Percentiles rank a stretch among this genome's conserved stretches.
These are phyloP conservation scores for Heloderma charlesbogerti DNA, from an alignment of 2,113 vertebrate genomes.

Conservation along the genomic window DNA sequence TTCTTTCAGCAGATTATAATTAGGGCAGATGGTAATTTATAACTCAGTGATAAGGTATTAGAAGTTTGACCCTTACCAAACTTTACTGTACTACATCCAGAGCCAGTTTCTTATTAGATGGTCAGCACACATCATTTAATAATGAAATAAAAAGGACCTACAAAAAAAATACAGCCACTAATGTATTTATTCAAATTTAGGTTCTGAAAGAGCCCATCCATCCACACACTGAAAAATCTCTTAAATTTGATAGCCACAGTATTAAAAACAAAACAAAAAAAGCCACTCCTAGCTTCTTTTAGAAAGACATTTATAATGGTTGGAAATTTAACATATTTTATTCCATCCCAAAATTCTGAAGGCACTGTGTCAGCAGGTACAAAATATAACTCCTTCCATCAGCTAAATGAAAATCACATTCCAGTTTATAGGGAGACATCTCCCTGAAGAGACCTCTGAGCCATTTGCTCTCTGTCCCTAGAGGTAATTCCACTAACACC, in stretches of 20 bases:
- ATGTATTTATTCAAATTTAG: neutral
- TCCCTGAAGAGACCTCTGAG: neutral
- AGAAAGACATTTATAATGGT: neutral
- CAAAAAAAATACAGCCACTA: neutral
- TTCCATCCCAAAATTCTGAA: neutral
- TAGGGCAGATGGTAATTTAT: slow-evolving; percentile 50
- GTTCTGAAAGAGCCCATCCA: neutral
- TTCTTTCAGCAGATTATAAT: slow-evolving; percentile 51
- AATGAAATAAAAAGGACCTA: neutral
- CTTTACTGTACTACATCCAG: neutral
- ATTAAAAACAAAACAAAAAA: neutral
- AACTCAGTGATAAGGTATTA: slow-evolving; percentile 22
- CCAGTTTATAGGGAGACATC: neutral
- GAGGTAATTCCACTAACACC: slow-evolving; percentile 51
- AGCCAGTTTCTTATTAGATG: neutral
- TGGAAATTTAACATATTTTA: neutral
- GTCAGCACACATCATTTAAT: neutral
- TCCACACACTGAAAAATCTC: too few relatives aligned
- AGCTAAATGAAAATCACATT: slow-evolving; percentile 34
- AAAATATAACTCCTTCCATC: slow-evolving; percentile 11
- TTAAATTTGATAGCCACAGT: neutral
- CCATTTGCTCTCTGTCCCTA: neutral
- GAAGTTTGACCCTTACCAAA: slow-evolving; percentile 25
- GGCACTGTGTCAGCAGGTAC: neutral
- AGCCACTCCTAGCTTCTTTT: neutral